These are phyloP conservation scores for Hirudinaria manillensis DNA, from an alignment of 2,888 invertebrate species.

Conservation along the genomic window DNA sequence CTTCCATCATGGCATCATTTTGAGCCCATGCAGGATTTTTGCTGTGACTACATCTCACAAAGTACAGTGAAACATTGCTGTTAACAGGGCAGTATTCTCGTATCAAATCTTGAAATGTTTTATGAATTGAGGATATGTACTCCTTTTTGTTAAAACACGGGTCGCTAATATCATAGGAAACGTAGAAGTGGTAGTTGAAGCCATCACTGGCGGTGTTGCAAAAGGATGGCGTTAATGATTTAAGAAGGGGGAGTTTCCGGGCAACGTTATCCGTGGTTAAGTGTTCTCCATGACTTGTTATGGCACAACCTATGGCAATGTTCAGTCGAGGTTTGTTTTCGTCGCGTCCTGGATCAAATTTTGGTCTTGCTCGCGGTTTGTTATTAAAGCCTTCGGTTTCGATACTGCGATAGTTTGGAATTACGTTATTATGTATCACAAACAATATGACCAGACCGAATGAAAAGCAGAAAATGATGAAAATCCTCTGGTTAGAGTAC, in stretches of 20 bases:
- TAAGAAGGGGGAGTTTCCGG: conserved; percentile 32
- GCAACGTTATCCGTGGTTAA: conserved; percentile 2
- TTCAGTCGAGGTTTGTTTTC: not conserved
- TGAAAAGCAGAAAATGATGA: no score
- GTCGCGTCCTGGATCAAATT: not conserved
- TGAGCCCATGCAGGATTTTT: conserved; percentile 40
- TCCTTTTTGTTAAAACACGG: conserved; percentile 31
- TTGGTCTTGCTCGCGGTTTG: not conserved
- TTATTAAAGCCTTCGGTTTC: no score
- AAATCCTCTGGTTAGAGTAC: no score
- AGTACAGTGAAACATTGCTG: conserved; percentile 28
- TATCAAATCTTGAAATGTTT: conserved; percentile 14
- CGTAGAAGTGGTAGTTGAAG: conserved; percentile 37
- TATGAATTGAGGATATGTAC: conserved; percentile 20
- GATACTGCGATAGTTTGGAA: no score
- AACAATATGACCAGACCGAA: no score
- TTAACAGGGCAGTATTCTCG: conserved; percentile 14
- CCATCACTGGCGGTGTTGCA: conserved; percentile 34
- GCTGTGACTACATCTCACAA: conserved; percentile 37
- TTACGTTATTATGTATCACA: no score
- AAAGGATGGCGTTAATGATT: conserved; percentile 36
- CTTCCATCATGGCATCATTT: conserved; percentile 41
- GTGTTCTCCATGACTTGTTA: conserved; percentile 24
- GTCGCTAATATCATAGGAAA: conserved; percentile 36
- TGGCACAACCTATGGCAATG: conserved; percentile 31